These are phyloP conservation scores for Xyliphius kryptos DNA, from an alignment of 2,113 vertebrate species.

Conservation along the genomic window DNA sequence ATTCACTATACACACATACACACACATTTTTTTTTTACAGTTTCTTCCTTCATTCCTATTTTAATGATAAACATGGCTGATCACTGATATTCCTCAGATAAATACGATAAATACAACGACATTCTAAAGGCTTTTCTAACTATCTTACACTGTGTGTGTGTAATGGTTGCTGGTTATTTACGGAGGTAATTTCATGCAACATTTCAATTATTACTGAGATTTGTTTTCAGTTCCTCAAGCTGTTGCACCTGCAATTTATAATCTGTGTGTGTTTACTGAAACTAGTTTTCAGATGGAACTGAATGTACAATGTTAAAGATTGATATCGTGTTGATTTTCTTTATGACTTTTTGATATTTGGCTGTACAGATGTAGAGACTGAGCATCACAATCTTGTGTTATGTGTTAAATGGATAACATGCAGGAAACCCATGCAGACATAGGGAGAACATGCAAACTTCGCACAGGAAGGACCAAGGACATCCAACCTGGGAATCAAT, in stretches of 20 bases:
- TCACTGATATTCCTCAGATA: conserved; percentile 87
- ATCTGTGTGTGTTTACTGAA: conserved; percentile 55
- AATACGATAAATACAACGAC: too few relatives aligned
- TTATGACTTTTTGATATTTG: too few relatives aligned
- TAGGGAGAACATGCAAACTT: too few relatives aligned
- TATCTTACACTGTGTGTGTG: conserved; percentile 43
- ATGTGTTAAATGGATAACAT: too few relatives aligned
- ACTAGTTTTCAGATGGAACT: too few relatives aligned
- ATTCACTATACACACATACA: conserved; percentile 89
- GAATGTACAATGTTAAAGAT: too few relatives aligned
- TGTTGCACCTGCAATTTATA: conserved; percentile 73
- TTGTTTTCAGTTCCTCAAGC: conserved; percentile 85
- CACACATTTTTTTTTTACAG: conserved; percentile 68
- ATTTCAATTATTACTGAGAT: conserved; percentile 99
- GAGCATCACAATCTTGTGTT: too few relatives aligned
- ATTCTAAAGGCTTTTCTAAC: conserved; percentile 65
- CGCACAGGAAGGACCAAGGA: too few relatives aligned
- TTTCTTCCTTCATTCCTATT: conserved; percentile 53
- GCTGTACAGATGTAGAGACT: too few relatives aligned
- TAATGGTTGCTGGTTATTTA: conserved; percentile 97
- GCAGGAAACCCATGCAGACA: too few relatives aligned
- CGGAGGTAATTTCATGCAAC: conserved; percentile 98
- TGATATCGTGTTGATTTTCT: too few relatives aligned
- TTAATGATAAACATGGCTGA: conserved; percentile 86
- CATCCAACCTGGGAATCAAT: too few relatives aligned